Percentiles rank a stretch among this genome's conserved stretches.
These are phyloP conservation scores for Carettochelys insculpta DNA, from an alignment of 2,113 vertebrate species.

Conservation along the genomic window DNA sequence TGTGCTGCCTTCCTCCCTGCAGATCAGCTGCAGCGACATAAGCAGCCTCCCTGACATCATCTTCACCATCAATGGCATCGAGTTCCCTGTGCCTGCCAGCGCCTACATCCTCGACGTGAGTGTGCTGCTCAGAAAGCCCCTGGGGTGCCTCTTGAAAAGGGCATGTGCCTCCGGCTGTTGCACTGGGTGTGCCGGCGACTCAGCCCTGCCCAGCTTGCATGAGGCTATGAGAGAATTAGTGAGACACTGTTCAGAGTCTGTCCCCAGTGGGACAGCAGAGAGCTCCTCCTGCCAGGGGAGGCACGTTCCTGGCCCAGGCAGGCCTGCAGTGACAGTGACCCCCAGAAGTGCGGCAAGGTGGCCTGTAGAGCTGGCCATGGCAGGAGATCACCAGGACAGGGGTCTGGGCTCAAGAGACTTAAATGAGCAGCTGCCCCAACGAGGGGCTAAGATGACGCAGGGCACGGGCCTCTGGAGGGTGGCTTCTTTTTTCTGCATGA, in stretches of 20 bases:
- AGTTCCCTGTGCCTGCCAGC: constrained; percentile 47
- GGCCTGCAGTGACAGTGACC: background rate
- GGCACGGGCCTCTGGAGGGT: background rate
- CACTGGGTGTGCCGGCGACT: accelerated
- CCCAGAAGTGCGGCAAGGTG: background rate
- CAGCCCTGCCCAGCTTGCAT: background rate
- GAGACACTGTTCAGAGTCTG: background rate
- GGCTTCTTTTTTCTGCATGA: background rate
- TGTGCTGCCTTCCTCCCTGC: background rate
- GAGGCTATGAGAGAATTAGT: no score
- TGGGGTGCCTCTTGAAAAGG: accelerated
- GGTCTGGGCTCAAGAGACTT: no score
- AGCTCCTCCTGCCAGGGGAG: background rate
- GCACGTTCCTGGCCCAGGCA: background rate
- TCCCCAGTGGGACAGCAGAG: background rate
- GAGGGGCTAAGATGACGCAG: no score
- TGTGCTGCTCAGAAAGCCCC: no score
- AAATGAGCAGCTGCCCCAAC: background rate
- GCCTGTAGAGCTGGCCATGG: background rate
- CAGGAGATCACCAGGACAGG: no score
- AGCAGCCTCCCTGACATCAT: constrained; percentile 53
- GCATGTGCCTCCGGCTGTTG: background rate
- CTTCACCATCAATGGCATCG: constrained; percentile 62
- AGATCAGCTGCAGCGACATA: constrained; percentile 61
- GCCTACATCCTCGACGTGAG: constrained; percentile 64